Evolutionary conservation across 1,140 invertebrate species (phyloP), one percentile per base, ranked within the genome.

Genomic region (Drosophila seguyi): DNA sequence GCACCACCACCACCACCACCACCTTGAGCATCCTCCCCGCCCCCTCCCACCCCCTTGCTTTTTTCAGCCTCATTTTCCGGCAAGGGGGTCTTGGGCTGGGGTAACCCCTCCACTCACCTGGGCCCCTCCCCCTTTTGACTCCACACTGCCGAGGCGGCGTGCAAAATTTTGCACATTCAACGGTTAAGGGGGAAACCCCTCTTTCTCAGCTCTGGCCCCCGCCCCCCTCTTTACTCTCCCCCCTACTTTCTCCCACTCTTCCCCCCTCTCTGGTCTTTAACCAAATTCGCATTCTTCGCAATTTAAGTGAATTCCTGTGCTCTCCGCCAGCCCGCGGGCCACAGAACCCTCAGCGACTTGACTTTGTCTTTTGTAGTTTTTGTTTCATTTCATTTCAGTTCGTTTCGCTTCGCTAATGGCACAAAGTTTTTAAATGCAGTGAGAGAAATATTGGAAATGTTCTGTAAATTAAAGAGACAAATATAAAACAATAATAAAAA

Each of bases 361-460:
- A 71, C 68, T 72, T 72, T 72, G 68, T 72, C 68, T 72, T 72
- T 71, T 72, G 68, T 72, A 72, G 42, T 71, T 72, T 55, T 72
- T 41, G 58, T 72, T 72, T 72, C 68, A 72, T 72, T 72, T 72
- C 52, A 58, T 71, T 72, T 72, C 68, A 48, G 52, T 71, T 72
- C 66, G 68, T 58, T 72, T 72, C 52, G 66, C 65, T 36, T 58
- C 65, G 65, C 65, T 72, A 72, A 72, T 72, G 66, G 68, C 68
- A 59, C 25, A 44, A 71, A 47, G 68, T 41, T 71, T 14, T n/a
- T 25, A 22, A 31, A 45, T 38, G 14, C 52, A 71, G 20, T 36
- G 27, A 18, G 20, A 39, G 14, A 38, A 36, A 16, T 8, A 25
- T 25, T 22, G 7, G 7, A 10, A 2, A 25, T 25, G n/a, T 25